Percentiles rank a stretch among this genome's conserved stretches.
phyloP scores from a whole-genome alignment of 2,113 vertebrate genomes.

The Caloenas nicobarica region DNA sequence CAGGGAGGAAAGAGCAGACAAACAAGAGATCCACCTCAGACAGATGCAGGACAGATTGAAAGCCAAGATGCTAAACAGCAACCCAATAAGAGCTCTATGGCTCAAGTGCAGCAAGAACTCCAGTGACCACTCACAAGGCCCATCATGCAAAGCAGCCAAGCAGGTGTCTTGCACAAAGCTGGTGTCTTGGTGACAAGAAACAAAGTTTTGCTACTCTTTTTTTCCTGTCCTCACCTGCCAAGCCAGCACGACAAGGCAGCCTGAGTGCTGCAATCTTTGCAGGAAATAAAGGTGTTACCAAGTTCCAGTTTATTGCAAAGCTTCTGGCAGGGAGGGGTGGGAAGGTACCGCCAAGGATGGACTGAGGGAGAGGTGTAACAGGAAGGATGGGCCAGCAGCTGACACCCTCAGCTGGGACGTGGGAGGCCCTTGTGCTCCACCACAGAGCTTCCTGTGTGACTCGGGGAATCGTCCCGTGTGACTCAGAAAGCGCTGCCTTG shows the following conservation, averaged over 20 bases:
- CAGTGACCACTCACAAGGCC: fast-evolving
- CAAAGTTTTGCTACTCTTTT: neutral
- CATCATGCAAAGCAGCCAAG: neutral
- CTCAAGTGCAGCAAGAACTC: neutral
- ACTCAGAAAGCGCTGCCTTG: neutral
- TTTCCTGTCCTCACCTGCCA: neutral
- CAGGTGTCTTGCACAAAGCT: neutral
- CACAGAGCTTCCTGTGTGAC: neutral
- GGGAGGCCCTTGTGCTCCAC: neutral
- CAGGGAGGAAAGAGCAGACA: neutral
- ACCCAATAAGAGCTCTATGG: fast-evolving
- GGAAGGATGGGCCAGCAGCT: neutral
- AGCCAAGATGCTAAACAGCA: neutral
- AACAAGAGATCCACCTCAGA: neutral
- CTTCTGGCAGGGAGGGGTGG: neutral
- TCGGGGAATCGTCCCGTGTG: neutral
- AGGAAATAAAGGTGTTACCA: neutral
- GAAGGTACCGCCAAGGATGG: neutral
- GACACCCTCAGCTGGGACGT: neutral
- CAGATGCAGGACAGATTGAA: neutral
- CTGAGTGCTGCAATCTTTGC: neutral
- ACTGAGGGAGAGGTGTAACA: neutral
- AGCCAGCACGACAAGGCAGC: neutral
- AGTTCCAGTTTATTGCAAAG: neutral
- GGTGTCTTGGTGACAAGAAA: neutral